Base-by-base conservation (phyloP, 1,140 invertebrate species). In the Hyles vespertilio region DNA sequence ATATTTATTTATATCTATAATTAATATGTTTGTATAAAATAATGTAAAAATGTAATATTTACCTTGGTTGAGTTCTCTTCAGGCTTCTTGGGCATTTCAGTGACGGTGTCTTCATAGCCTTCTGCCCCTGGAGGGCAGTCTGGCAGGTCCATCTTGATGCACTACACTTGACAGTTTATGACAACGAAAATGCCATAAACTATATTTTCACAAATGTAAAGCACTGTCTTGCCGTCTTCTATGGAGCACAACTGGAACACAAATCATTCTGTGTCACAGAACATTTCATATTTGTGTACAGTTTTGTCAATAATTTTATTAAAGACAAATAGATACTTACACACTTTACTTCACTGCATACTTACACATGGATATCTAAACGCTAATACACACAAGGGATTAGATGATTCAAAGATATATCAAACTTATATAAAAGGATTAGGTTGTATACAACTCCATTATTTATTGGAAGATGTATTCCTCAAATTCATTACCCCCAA, bases 121-220 rank as follows among this genome's bases (percentile, higher is more conserved):
- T 89, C 86, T 49, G 86, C 72, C 48, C 86, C 86, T 0, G 86
- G 86, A 33, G 86, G 86, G 56, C 86, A 85, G 64, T 89, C 86
- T 0, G 86, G 86, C 3, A 87, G 74, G 5, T 89, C 86, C 86
- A 89, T 89, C 67, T 79, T 83, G 68, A 76, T 43, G 53, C 86
- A 85, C 84, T 84, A 81, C 84, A 87, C 84, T 84, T 74, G 61
- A 61, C 69, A 75, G 82, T 84, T 81, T 84, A 83, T 81, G 78
- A 79, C 67, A 78, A 70, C 48, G 63, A 73, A 70, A 61, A 61
- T 66, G 70, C 78, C 82, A 88, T 87, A 87, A 85, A 85, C 81
- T 77, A 51, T 77, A 53, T 67, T 70, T 12, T 54, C 54, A 70
- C 65, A 59, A 70, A 62, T 58, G 49, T 70, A 58, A 40, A 53